Evolutionary conservation across 2,113 vertebrate species (phyloP), one percentile per base, ranked within the genome.

Genomic region (Rattus norvegicus): DNA sequence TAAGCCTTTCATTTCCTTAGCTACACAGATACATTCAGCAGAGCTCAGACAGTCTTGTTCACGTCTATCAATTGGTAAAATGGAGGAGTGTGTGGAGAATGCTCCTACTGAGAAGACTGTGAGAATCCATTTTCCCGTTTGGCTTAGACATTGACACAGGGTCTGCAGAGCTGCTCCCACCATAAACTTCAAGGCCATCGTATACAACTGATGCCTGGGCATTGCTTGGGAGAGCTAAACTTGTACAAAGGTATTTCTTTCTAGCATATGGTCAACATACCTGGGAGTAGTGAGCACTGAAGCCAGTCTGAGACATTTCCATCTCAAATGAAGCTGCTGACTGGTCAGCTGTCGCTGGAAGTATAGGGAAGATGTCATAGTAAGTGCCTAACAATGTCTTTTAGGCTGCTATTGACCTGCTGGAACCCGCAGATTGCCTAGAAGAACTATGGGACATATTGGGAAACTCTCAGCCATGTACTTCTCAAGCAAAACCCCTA

Each of bases 291-390:
- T 99, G 99, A 80, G 99, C 99, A 90, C 99, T 99, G 96, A 99
- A 99, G 43, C 99, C 99, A n/a, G 99, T 98, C 96, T 99, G 99
- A 90, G 99, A 99, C 99, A 99, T 99, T 98, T 99, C 99, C 99
- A 99, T 99, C 97, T 99, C 99, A 96, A 99, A 99, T 6, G 99
- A 99, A 2, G 99, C 98, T 5, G 99, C 99, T 92, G 98, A 98
- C 4, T 99, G 99, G 86, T 99, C 99, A 69, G 98, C 98, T 36
- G 99, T 99, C 92, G 99, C 99, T 99, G 75, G 94, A 96, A 97
- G 97, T 88, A 93, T 0, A 95, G 79, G 65, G 43, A 97, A 95
- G 88, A 76, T 3, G 80, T 11, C 56, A 80, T 6, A 7, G 4
- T 91, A 33, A 93, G n/a, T 79, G 26, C 88, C 14, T 54, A 49